Evolutionary conservation across 2,113 vertebrate species (phyloP).

Genomic region (Cyanoderma ruficeps): DNA sequence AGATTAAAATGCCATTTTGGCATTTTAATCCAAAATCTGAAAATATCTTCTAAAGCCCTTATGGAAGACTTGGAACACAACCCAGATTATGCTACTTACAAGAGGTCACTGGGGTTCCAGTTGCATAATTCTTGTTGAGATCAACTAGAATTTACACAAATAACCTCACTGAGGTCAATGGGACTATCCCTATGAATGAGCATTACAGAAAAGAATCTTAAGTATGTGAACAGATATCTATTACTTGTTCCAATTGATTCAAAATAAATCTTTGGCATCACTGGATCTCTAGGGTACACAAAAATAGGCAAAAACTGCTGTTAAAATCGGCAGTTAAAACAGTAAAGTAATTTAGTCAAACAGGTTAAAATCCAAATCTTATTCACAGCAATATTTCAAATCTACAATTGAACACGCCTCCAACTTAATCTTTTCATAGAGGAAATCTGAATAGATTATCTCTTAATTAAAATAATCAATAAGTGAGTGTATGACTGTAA

Average conservation of each 20-base stretch:
- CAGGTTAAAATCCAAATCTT: neutral
- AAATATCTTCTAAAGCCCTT: conserved; percentile 53
- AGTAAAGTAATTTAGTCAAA: neutral
- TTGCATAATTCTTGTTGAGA: conserved; percentile 23
- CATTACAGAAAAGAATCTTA: neutral
- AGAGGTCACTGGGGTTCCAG: conserved; percentile 5
- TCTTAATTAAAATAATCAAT: neutral
- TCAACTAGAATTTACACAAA: conserved; percentile 30
- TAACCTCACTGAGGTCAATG: neutral
- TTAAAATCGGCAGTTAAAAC: neutral
- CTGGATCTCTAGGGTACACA: neutral
- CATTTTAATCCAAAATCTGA: conserved; percentile 62
- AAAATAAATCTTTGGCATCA: neutral
- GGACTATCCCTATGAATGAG: neutral
- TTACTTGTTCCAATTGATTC: neutral
- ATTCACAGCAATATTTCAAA: neutral
- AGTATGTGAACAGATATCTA: neutral
- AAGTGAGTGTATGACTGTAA: neutral
- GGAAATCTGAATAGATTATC: neutral
- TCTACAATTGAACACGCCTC: neutral
- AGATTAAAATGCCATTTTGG: conserved; percentile 49
- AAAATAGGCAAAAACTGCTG: neutral
- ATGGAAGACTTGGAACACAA: conserved; percentile 24
- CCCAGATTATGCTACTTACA: conserved; percentile 20
- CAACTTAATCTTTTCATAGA: neutral